Evolutionary conservation across 1,140 invertebrate species (phyloP).

Genomic region (Trissolcus basalis): DNA sequence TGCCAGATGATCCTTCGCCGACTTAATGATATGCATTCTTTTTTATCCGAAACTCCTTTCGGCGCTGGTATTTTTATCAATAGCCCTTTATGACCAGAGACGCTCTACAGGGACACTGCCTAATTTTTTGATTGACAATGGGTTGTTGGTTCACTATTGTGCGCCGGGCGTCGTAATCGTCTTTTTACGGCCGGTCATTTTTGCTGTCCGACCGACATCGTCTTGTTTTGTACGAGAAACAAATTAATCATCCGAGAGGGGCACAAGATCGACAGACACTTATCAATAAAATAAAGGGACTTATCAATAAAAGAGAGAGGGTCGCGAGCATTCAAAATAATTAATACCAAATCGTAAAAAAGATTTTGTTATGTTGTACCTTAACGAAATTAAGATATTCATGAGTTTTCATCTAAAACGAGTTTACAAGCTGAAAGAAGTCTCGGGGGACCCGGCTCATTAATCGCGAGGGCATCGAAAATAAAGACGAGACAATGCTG

Average conservation of each 20-base stretch:
- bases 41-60: slow-evolving; percentile 22
- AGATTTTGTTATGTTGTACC: slow-evolving; percentile 1
- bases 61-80: slow-evolving; percentile 34
- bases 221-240: slow-evolving; percentile 8
- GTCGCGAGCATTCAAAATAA: slow-evolving; percentile 25
- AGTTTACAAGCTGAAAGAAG: slow-evolving; percentile 39
- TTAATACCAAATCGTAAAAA: slow-evolving; percentile 39
- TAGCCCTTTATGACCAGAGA: slow-evolving; percentile 33
- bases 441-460: slow-evolving; percentile 28
- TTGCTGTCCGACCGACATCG: background rate
- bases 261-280: background rate
- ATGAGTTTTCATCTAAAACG: slow-evolving; percentile 48
- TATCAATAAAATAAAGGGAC: too few relatives aligned
- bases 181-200: slow-evolving; percentile 11
- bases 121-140: slow-evolving; percentile 35
- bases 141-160: slow-evolving; percentile 32
- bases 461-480: slow-evolving; percentile 48
- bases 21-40: slow-evolving; percentile 48
- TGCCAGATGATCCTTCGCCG: slow-evolving; percentile 21
- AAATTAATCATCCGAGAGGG: slow-evolving; percentile 16
- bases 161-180: slow-evolving; percentile 14
- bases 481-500: slow-evolving; percentile 57
- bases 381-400: slow-evolving; percentile 45
- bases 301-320: background rate
- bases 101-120: slow-evolving; percentile 30